phyloP scores from a whole-genome alignment of 2,797 vertebrate genomes.

The Chelmon rostratus region DNA sequence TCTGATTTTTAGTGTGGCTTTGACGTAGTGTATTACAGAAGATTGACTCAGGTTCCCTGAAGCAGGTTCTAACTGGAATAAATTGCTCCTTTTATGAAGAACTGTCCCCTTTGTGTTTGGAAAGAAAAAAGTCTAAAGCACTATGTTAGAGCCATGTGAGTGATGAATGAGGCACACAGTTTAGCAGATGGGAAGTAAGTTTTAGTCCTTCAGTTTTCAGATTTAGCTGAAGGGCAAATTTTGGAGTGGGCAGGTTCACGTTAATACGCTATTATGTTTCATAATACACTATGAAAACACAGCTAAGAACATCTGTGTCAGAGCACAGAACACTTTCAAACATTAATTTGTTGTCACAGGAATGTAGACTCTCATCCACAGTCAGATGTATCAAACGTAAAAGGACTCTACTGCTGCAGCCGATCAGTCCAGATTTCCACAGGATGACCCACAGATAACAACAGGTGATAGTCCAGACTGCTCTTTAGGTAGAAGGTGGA shows the following conservation, averaged over 20 bases:
- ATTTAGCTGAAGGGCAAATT: neutral
- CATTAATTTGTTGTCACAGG: neutral
- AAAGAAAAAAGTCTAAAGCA: neutral
- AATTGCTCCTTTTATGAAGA: neutral
- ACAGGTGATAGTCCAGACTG: neutral
- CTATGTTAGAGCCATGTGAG: too few relatives aligned
- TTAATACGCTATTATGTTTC: neutral
- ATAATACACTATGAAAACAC: neutral
- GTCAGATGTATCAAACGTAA: too few relatives aligned
- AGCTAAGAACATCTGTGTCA: neutral
- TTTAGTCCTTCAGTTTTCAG: neutral
- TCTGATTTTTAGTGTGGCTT: neutral
- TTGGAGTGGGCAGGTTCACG: neutral
- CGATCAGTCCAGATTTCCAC: neutral
- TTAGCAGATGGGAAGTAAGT: too few relatives aligned
- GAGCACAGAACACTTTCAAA: neutral
- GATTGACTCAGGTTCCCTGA: neutral
- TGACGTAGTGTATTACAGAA: neutral
- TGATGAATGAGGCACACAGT: neutral
- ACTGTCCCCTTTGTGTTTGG: neutral
- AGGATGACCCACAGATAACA: neutral
- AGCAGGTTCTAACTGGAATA: neutral
- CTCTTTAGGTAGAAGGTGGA: neutral
- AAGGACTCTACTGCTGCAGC: neutral
- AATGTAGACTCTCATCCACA: neutral